Evolutionary conservation across 1,140 invertebrate genomes (phyloP), one percentile per base, ranked within the genome.

Genomic region (Neuroterus valhalla): DNA sequence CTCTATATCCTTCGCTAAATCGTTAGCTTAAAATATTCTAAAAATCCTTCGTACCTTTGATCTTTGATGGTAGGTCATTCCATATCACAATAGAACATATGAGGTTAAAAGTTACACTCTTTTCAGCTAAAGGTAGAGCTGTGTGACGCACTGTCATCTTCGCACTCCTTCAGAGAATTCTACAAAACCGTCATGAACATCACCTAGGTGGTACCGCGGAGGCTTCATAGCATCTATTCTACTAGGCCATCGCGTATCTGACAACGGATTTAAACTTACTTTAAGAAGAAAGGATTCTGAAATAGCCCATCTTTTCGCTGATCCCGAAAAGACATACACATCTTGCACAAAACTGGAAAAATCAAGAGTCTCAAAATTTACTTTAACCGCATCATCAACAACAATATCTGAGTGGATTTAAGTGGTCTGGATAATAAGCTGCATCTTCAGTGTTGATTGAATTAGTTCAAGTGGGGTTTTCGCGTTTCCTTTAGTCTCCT

Each of bases 291-390:
- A 52, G 74, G 73, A 71, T 69, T 38, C 14, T 43, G 55, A 76
- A 70, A 86, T 72, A 68, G 0, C 43, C 79, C 85, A 86, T 19
- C 79, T 71, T 26, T 77, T 68, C 14, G 79, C 81, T 48, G 81
- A 86, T 52, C 74, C 66, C 17, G 84, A 84, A 75, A 83, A 81
- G 46, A 75, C 44, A 78, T 82, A 86, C 50, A 86, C 72, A 76
- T 79, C 67, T 78, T 83, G 84, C 44, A 86, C 45, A 55, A 80
- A 74, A 45, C 17, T 31, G 70, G 84, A 84, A 74, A 84, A 83
- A 52, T 52, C 71, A 50, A 70, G 55, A 23, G 69, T 75, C 70
- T 74, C 43, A 26, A 46, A 15, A 70, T n/a, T 74, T 3, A 62
- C 55, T 75, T 81, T 79, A 1, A 71, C 77, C 48, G 74, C 68